Evolutionary conservation across 2,888 invertebrate species (phyloP).

Genomic region (Noctua janthina): DNA sequence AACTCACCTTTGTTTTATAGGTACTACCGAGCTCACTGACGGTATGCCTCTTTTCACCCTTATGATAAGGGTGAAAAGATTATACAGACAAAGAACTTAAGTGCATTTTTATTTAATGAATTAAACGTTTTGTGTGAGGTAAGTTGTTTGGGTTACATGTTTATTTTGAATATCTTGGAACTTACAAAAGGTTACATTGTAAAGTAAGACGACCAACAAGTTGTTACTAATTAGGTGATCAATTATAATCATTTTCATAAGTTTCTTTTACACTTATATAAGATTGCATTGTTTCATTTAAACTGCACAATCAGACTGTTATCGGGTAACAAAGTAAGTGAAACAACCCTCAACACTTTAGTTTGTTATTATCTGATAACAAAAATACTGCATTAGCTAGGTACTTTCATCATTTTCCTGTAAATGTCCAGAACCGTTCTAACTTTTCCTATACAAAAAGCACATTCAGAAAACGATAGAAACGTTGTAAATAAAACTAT

Average conservation of each 20-base stretch:
- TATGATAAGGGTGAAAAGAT: too few species aligned
- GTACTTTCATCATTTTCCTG: neutral
- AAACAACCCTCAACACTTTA: neutral
- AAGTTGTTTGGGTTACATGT: neutral
- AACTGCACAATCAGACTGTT: neutral
- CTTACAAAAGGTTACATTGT: neutral
- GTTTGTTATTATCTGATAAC: neutral
- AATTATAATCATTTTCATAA: neutral
- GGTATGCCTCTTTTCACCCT: too few species aligned
- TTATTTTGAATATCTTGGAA: neutral
- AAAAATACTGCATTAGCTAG: neutral
- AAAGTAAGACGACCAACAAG: neutral
- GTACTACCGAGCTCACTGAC: too few species aligned
- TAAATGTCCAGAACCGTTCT: conserved; percentile 1
- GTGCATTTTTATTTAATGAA: neutral
- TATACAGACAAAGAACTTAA: too few species aligned
- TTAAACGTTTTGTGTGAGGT: neutral
- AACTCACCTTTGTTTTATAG: too few species aligned
- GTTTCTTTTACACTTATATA: neutral
- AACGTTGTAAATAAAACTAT: conserved; percentile 24
- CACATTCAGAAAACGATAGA: neutral
- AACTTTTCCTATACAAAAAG: conserved; percentile 1
- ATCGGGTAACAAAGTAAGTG: neutral
- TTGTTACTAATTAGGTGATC: neutral
- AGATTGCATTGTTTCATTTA: neutral